Conservation (phyloP, 2,888 invertebrate genomes). For the Cheilosia vernalis region DNA sequence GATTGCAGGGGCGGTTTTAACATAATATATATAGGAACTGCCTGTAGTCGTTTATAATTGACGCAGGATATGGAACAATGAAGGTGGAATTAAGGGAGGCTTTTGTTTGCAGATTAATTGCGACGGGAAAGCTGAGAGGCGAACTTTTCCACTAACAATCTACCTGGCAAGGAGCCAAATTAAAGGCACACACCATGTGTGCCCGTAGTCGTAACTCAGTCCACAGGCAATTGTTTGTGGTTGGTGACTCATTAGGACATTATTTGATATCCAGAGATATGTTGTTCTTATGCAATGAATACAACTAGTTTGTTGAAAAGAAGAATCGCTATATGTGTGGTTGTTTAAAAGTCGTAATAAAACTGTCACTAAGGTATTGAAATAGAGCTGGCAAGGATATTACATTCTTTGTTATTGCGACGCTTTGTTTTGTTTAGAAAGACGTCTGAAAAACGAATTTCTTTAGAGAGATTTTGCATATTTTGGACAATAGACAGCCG, state of each 20-base stretch:
- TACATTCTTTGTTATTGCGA: too few species aligned
- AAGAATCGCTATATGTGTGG: background rate
- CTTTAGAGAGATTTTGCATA: too few species aligned
- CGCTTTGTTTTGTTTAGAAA: too few species aligned
- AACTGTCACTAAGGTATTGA: too few species aligned
- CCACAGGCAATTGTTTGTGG: conserved; percentile 11
- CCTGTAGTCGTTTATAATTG: conserved; percentile 33
- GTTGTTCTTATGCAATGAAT: background rate
- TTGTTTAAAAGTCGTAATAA: background rate
- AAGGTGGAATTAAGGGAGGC: conserved; percentile 36
- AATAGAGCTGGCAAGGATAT: too few species aligned
- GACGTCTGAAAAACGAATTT: too few species aligned
- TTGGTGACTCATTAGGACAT: conserved; percentile 32
- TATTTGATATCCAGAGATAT: background rate
- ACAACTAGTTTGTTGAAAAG: background rate
- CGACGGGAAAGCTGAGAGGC: background rate
- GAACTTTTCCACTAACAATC: background rate
- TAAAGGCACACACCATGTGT: background rate
- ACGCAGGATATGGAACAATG: conserved; percentile 53
- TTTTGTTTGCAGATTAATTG: conserved; percentile 43
- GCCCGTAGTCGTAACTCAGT: background rate
- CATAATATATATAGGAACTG: conserved; percentile 31
- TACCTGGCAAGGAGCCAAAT: conserved; percentile 44
- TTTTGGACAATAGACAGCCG: too few species aligned
- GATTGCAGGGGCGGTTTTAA: conserved; percentile 3